These are phyloP conservation scores for Phylloscopus trochilus DNA, from an alignment of 2,113 vertebrate species.

Conservation along the genomic window DNA sequence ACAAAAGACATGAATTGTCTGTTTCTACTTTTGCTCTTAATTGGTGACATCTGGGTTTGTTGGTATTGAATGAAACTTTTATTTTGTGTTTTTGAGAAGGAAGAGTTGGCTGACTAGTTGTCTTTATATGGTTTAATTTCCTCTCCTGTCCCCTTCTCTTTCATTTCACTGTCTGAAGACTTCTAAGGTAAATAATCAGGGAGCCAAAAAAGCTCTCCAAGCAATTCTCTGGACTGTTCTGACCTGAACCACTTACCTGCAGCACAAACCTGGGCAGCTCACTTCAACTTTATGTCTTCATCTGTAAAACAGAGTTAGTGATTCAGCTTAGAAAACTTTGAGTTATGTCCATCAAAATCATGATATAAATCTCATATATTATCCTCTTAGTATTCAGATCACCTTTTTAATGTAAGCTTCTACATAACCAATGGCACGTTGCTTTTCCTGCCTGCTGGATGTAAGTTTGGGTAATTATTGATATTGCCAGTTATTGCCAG, in stretches of 20 bases:
- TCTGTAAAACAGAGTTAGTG: background rate
- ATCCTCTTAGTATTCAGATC: background rate
- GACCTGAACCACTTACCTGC: background rate
- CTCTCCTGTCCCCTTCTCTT: constrained; percentile 11
- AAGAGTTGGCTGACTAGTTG: constrained; percentile 46
- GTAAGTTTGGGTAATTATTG: background rate
- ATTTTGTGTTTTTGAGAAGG: constrained; percentile 59
- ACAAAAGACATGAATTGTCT: constrained; percentile 28
- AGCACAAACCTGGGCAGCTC: background rate
- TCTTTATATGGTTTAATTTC: constrained; percentile 55
- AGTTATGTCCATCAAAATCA: background rate
- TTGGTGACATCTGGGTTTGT: constrained; percentile 43
- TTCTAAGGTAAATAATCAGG: constrained; percentile 10
- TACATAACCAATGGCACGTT: background rate
- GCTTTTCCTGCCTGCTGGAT: background rate
- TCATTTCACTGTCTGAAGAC: constrained; percentile 34
- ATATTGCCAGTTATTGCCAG: background rate
- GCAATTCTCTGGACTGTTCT: background rate
- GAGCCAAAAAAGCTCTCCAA: background rate
- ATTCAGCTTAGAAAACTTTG: background rate
- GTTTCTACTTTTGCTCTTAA: constrained; percentile 52
- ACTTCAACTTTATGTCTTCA: background rate
- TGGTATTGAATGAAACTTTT: constrained; percentile 54
- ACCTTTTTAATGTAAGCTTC: background rate
- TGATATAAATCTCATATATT: background rate